Conservation (phyloP, 1,140 invertebrate genomes). For the Onthophagus taurus region DNA sequence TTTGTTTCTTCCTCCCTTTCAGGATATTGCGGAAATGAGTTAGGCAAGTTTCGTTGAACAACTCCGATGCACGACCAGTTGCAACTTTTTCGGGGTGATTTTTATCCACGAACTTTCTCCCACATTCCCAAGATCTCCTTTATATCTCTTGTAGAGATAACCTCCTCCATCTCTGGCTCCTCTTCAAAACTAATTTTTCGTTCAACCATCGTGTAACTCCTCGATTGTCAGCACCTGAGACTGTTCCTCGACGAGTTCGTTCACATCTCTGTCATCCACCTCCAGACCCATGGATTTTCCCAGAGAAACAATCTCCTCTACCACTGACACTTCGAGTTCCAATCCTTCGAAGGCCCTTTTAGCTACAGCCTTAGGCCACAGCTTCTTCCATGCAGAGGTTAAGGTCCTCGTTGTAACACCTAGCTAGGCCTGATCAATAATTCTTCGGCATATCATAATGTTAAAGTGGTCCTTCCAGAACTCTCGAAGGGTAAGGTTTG, state of each 20-base stretch:
- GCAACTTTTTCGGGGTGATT: constrained; percentile 25
- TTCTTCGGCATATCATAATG: constrained; percentile 24
- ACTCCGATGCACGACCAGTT: constrained; percentile 24
- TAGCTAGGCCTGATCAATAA: constrained; percentile 28
- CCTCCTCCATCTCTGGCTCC: constrained; percentile 16
- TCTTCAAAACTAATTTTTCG: constrained; percentile 19
- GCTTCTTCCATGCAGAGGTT: constrained; percentile 29
- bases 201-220: constrained; percentile 19
- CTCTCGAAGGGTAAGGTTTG: constrained; percentile 20
- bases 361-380: constrained; percentile 23
- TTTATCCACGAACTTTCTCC: constrained; percentile 17
- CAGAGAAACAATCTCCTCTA: constrained; percentile 31
- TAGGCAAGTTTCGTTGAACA: constrained; percentile 26
- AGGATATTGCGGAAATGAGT: constrained; percentile 27
- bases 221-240: constrained; percentile 24
- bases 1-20: constrained; percentile 26
- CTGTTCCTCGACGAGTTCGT: constrained; percentile 26
- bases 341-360: constrained; percentile 22
- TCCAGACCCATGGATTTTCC: constrained; percentile 26
- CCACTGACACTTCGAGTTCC: constrained; percentile 21
- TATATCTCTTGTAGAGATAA: constrained; percentile 20
- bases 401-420: constrained; percentile 21
- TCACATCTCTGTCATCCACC: constrained; percentile 25
- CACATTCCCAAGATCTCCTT: constrained; percentile 20
- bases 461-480: constrained; percentile 22